Conservation (phyloP, 2,113 vertebrate species). For the Empidonax alnorum region DNA sequence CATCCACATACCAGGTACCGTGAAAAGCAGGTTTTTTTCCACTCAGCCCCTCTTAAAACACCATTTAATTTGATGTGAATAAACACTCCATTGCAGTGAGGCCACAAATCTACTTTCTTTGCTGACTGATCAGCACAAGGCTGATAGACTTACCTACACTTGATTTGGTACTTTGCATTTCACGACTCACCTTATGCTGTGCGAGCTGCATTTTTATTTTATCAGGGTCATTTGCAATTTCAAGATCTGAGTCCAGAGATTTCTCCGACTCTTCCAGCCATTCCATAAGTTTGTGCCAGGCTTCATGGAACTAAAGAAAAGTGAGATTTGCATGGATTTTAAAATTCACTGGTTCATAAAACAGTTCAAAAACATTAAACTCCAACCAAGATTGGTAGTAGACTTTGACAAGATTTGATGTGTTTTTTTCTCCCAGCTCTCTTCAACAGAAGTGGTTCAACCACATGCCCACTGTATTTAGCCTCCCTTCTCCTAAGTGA, state of each 20-base stretch:
- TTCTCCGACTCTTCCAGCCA: slow-evolving; percentile 96
- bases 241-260: slow-evolving; percentile 91
- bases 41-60: background rate
- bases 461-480: background rate
- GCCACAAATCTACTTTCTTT: background rate
- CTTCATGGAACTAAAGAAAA: slow-evolving; percentile 89
- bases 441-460: background rate
- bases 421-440: background rate
- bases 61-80: background rate
- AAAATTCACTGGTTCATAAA: background rate
- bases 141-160: background rate
- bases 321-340: background rate
- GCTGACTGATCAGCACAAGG: background rate
- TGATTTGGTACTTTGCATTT: background rate
- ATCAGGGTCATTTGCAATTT: slow-evolving; percentile 97
- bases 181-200: slow-evolving; percentile 90
- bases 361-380: background rate
- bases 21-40: background rate
- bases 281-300: slow-evolving; percentile 95
- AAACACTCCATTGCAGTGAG: background rate
- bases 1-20: background rate
- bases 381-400: background rate
- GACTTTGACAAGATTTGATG: background rate
- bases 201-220: slow-evolving; percentile 93
- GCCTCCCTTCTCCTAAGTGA: background rate